phyloP scores from a whole-genome alignment of 2,113 vertebrate species.

The Anthoscopus minutus region DNA sequence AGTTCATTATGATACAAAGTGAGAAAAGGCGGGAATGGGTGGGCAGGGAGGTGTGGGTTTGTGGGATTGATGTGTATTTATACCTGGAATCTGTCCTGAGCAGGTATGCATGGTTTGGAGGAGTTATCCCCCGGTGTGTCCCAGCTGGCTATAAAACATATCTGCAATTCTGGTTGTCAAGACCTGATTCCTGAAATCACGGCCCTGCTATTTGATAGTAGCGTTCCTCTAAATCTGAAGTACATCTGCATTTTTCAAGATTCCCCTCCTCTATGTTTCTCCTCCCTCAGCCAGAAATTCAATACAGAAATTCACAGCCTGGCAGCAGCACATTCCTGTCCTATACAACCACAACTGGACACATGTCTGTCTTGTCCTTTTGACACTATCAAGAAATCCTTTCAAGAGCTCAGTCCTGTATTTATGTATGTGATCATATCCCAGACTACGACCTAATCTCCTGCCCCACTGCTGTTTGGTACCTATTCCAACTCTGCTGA shows the following conservation, averaged over 20 bases:
- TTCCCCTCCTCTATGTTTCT: rapidly evolving
- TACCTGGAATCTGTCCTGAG: too few relatives aligned
- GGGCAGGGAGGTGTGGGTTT: too few relatives aligned
- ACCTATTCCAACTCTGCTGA: not conserved
- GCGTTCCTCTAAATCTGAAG: not conserved
- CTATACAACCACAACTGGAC: not conserved
- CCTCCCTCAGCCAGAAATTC: not conserved
- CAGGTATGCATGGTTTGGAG: too few relatives aligned
- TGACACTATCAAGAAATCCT: not conserved
- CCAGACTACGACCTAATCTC: not conserved
- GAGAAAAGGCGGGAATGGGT: too few relatives aligned
- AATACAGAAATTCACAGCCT: not conserved
- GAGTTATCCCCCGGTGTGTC: too few relatives aligned
- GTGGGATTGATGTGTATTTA: too few relatives aligned
- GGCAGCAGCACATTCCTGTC: not conserved
- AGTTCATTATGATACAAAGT: too few relatives aligned
- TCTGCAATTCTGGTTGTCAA: too few relatives aligned
- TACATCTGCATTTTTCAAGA: not conserved
- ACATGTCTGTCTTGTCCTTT: not conserved
- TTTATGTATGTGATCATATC: not conserved
- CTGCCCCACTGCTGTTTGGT: not conserved
- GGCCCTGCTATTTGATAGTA: not conserved
- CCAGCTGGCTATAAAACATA: too few relatives aligned
- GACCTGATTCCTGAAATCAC: too few relatives aligned
- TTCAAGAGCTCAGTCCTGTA: not conserved